These are phyloP conservation scores for Phocoena sinus DNA, from an alignment of 2,113 vertebrate species.

Conservation along the genomic window DNA sequence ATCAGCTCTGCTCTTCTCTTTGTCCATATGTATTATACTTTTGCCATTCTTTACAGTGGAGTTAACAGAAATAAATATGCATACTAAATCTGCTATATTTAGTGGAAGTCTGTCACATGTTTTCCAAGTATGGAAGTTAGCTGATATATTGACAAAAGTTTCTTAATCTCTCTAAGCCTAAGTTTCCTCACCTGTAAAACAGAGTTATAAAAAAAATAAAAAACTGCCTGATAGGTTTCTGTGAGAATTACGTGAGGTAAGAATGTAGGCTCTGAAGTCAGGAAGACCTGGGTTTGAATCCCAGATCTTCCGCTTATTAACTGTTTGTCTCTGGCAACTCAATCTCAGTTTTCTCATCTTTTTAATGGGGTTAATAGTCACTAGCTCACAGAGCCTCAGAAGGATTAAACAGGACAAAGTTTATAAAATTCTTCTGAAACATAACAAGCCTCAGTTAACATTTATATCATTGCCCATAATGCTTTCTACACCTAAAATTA, in stretches of 20 bases:
- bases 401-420: background rate
- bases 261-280: background rate
- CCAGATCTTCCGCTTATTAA: background rate
- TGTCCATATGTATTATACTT: background rate
- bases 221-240: background rate
- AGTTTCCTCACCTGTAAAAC: background rate
- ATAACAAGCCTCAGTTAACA: background rate
- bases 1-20: background rate
- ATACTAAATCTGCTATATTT: background rate
- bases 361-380: background rate
- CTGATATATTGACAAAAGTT: background rate
- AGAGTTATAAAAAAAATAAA: background rate
- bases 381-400: background rate
- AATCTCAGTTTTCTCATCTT: background rate
- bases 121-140: background rate
- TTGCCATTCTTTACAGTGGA: background rate
- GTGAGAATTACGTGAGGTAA: background rate
- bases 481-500: background rate
- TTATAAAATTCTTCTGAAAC: background rate
- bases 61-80: slow-evolving; percentile 8
- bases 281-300: background rate
- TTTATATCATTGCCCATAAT: background rate
- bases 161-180: background rate
- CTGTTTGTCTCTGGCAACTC: background rate
- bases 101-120: background rate